phyloP scores from a whole-genome alignment of 1,140 invertebrate species.

The Conopomorpha cramerella region DNA sequence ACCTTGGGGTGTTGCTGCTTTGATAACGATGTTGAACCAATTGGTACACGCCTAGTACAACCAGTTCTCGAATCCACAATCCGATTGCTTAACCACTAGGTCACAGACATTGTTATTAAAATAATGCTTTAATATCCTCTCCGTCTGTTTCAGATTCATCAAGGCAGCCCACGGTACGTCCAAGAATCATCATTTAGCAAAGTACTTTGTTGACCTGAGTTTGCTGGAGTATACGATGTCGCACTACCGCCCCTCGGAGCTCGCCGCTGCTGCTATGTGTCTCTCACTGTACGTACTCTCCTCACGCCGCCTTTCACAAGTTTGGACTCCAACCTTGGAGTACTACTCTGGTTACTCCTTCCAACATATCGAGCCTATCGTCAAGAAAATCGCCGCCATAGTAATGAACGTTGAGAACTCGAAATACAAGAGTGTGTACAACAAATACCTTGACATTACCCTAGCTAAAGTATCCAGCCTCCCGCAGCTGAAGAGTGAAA shows the following conservation, averaged over 20 bases:
- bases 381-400: constrained; percentile 63
- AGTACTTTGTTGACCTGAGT: constrained; percentile 90
- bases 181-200: constrained; percentile 83
- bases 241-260: constrained; percentile 78
- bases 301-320: constrained; percentile 32
- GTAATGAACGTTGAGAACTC: constrained; percentile 62
- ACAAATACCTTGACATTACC: constrained; percentile 64
- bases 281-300: constrained; percentile 58
- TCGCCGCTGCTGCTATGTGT: constrained; percentile 61
- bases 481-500: constrained; percentile 58
- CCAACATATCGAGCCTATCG: constrained; percentile 63
- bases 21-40: too few species aligned
- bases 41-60: too few species aligned
- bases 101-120: too few species aligned
- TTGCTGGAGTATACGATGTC: constrained; percentile 83
- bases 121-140: too few species aligned
- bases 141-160: constrained; percentile 65
- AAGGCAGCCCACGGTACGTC: constrained; percentile 68
- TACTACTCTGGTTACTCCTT: constrained; percentile 67
- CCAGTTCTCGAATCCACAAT: too few species aligned
- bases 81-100: too few species aligned
- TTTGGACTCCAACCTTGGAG: constrained; percentile 67
- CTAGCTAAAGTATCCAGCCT: constrained; percentile 65
- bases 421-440: constrained; percentile 65
- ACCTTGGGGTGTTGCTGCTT: too few species aligned